Conservation (phyloP, 2,888 invertebrate genomes). For the Vandiemenella viatica region DNA sequence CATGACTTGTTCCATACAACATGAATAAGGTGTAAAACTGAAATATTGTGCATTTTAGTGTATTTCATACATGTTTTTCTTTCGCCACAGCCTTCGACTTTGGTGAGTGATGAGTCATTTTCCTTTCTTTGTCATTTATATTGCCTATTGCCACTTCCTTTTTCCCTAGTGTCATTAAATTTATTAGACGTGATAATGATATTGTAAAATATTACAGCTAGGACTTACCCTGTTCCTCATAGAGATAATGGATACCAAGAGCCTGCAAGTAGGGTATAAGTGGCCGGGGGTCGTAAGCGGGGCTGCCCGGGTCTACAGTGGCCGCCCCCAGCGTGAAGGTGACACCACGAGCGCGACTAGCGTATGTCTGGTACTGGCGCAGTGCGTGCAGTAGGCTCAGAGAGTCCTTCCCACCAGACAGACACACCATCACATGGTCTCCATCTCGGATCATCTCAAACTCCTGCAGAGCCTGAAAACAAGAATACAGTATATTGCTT, state of each 20-base stretch:
- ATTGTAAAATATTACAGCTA: neutral
- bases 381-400: constrained; percentile 70
- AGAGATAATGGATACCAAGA: constrained; percentile 59
- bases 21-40: too few species aligned
- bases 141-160: too few species aligned
- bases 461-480: constrained; percentile 62
- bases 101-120: too few species aligned
- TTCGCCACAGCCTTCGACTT: too few species aligned
- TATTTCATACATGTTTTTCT: too few species aligned
- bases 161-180: neutral
- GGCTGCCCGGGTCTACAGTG: constrained; percentile 55
- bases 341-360: constrained; percentile 55
- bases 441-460: constrained; percentile 71
- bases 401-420: constrained; percentile 73
- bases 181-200: neutral
- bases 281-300: constrained; percentile 41
- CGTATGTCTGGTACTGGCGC: constrained; percentile 69
- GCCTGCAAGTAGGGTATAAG: constrained; percentile 60
- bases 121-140: too few species aligned
- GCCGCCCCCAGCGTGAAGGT: constrained; percentile 54
- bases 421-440: constrained; percentile 68
- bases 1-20: too few species aligned
- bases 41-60: too few species aligned
- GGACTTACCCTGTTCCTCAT: constrained; percentile 38
- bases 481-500: too few species aligned